Base-by-base conservation (phyloP, 2,888 invertebrate genomes). In the Heteromurus nitidus region DNA sequence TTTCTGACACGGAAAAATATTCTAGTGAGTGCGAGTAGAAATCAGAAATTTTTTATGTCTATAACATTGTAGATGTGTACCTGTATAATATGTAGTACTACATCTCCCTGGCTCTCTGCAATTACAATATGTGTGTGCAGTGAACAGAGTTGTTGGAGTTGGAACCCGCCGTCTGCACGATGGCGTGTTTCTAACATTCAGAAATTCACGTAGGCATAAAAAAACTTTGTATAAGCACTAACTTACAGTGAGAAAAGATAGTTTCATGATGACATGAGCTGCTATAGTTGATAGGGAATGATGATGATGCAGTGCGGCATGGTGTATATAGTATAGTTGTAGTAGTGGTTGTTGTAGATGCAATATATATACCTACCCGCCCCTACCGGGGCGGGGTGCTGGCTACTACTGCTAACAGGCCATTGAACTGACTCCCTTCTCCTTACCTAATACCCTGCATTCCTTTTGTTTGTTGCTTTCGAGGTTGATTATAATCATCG, bases 371-470 rank as follows among this genome's bases (percentile, higher is more conserved):
- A 47, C 69, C 44, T 44, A 76, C 58, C 76, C 76, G 76, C 76
- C 76, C 76, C 76, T 76, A 68, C 68, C 31, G 18, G 58, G 68
- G 76, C 7, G 68, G 76, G 76, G 47, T 55, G 60, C 60, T n/a
- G 13, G 24, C 30, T 22, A 47, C 76, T 53, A 76, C 58, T 76
- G 76, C 53, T 76, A 76, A 55, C 68, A 76, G 75, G 55, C 58
- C 68, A 76, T 31, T 76, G 76, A 76, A 69, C 76, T 76, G 69
- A 76, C 60, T 76, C 76, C 76, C 76, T 76, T 76, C 64, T 75
- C 50, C 76, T 75, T 68, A 76, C 76, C 76, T 26, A 74, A 74
- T 74, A 74, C 74, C 76, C 68, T 76, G 68, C 65, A 74, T 74
- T 73, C 55, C 44, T 62, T 60, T 20, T 13, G 5, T 74, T 65